Base-by-base conservation (phyloP, 2,797 vertebrate species). In the Periophthalmus magnuspinnatus region DNA sequence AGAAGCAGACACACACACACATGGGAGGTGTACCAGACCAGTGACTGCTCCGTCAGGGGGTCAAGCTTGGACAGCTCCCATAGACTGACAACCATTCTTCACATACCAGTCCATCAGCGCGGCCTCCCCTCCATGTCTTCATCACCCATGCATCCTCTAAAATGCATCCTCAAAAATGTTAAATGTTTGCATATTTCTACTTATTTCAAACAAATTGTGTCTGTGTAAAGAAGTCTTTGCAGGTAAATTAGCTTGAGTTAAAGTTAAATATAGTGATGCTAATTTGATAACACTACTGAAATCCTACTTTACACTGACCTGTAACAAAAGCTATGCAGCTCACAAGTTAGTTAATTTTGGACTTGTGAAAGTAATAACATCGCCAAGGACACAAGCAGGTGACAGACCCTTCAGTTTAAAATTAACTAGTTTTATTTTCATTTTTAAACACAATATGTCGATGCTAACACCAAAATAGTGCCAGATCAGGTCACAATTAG, bases 61-160 rank as follows among this genome's bases (percentile, higher is more conserved):
- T 69, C 24, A 2, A 68, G 62, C 64, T 65, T 62, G 70, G 58
- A 59, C 67, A 59, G 32, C 60, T 77, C 70, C 70, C 71, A 68
- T 11, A 72, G 45, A 71, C 50, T 1, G 28, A 60, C 32, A 11
- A 1, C 79, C 84, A 89, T 88, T 87, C 79, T 65, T 79, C 50
- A 79, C 72, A 87, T 85, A 82, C 76, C 78, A 76, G 54, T 70
- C 72, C 71, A 48, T 82, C 79, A 80, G 55, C 10, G 63, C 9
- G 62, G 76, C 56, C 72, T 59, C 57, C 34, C 66, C 71, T 68
- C 34, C 33, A 5, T 34, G 64, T 54, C 61, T 41, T 33, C 54
- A 9, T 45, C 52, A 50, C 57, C 16, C 56, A 66, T 21, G 24
- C 64, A 64, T 71, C 66, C 63, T 67, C 33, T 50, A 21, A 54